These are phyloP conservation scores for Laticauda colubrina DNA, from an alignment of 2,113 vertebrate genomes.

Conservation along the genomic window DNA sequence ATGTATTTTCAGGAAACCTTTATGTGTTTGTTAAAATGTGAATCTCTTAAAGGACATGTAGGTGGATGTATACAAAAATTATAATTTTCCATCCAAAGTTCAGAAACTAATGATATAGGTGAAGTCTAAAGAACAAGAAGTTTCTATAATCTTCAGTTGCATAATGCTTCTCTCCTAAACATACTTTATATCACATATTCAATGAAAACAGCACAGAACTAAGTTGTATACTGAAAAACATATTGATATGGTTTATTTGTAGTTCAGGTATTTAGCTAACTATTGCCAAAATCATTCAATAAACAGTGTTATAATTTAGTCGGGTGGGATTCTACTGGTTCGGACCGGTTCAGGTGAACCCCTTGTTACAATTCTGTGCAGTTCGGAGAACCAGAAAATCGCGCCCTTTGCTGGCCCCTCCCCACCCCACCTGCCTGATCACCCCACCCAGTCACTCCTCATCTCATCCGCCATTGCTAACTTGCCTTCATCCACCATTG, in stretches of 20 bases:
- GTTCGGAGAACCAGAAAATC: no score
- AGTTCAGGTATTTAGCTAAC: not conserved
- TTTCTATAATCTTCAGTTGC: not conserved
- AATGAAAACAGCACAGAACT: not conserved
- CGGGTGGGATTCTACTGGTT: no score
- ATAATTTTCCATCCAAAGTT: slow-evolving; percentile 4
- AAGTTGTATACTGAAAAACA: not conserved
- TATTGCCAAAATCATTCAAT: not conserved
- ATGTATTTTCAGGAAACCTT: slow-evolving; percentile 39
- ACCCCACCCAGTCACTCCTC: no score
- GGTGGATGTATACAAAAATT: not conserved
- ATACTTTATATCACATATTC: not conserved
- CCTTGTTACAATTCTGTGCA: no score
- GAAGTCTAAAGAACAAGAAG: not conserved
- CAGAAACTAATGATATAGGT: not conserved
- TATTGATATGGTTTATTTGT: not conserved
- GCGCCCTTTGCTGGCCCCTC: no score
- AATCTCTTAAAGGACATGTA: slow-evolving; percentile 25
- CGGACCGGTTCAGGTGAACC: no score
- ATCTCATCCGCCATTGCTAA: no score
- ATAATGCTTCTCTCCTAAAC: not conserved
- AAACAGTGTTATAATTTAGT: not conserved
- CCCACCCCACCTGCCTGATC: no score
- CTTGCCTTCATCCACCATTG: no score
- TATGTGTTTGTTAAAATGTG: slow-evolving; percentile 18